phyloP scores from a whole-genome alignment of 2,113 vertebrate species.

The Myiagra hebetior region DNA sequence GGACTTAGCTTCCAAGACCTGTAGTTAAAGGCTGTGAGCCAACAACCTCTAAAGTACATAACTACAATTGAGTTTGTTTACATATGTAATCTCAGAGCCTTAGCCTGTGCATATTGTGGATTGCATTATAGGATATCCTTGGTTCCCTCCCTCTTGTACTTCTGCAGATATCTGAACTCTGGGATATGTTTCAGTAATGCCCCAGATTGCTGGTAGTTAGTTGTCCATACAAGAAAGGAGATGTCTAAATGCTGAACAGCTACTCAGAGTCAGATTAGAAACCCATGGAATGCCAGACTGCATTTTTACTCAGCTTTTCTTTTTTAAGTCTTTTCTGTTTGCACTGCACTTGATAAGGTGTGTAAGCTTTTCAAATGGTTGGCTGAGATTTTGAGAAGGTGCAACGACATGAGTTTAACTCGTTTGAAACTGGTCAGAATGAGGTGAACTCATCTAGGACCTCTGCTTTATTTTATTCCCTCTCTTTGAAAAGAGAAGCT shows the following conservation, averaged over 20 bases:
- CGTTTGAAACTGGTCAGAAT: not conserved
- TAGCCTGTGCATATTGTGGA: not conserved
- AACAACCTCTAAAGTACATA: conserved; percentile 6
- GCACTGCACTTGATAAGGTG: not conserved
- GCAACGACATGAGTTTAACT: conserved; percentile 2
- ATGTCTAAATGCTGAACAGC: not conserved
- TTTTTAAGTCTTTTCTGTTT: not conserved
- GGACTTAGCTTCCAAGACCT: conserved; percentile 1
- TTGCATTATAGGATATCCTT: conserved; percentile 24
- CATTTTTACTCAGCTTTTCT: not conserved
- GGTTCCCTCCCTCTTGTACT: not conserved
- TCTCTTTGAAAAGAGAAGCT: not conserved
- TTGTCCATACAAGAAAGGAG: not conserved
- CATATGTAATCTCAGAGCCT: conserved; percentile 10
- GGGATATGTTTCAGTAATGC: not conserved
- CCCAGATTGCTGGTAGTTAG: not conserved
- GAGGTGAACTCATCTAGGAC: not conserved
- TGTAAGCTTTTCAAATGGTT: not conserved
- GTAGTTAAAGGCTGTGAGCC: conserved; percentile 16
- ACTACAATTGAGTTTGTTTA: conserved; percentile 23
- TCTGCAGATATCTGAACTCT: not conserved
- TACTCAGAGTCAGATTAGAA: not conserved
- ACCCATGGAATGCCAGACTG: not conserved
- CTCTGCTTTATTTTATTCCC: not conserved
- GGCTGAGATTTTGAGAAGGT: not conserved